These are phyloP conservation scores for Abrostola tripartita DNA, from an alignment of 2,888 invertebrate genomes.

Conservation along the genomic window DNA sequence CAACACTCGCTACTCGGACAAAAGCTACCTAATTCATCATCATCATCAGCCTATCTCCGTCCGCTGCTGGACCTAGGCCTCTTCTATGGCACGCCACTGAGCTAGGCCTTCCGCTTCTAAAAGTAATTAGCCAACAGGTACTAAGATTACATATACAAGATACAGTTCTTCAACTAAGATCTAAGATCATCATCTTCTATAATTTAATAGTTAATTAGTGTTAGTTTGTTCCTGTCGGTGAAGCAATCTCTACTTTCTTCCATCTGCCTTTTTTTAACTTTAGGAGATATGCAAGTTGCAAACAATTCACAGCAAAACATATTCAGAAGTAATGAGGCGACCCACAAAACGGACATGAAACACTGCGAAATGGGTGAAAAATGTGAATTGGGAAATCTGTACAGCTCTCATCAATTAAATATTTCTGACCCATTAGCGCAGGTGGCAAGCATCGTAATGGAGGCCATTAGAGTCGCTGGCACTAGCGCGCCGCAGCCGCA, in stretches of 20 bases:
- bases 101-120: too few species aligned
- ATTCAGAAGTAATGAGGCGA: conserved; percentile 39
- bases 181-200: too few species aligned
- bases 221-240: too few species aligned
- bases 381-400: conserved; percentile 76
- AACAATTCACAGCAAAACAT: conserved; percentile 35
- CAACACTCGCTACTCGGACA: background rate
- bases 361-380: conserved; percentile 74
- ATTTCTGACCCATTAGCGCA: conserved; percentile 86
- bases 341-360: conserved; percentile 55
- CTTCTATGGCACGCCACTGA: too few species aligned
- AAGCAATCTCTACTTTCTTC: too few species aligned
- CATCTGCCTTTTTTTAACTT: too few species aligned
- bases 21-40: conserved; percentile 3
- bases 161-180: too few species aligned
- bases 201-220: too few species aligned
- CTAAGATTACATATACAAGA: too few species aligned
- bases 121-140: too few species aligned
- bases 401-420: conserved; percentile 84
- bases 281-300: conserved; percentile 6
- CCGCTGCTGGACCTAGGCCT: too few species aligned
- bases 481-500: conserved; percentile 61
- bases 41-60: too few species aligned
- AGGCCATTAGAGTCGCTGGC: conserved; percentile 79
- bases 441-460: conserved; percentile 84